Percentiles rank a stretch among this genome's conserved stretches.
phyloP scores from a whole-genome alignment of 2,113 vertebrate genomes.

The Strix uralensis region DNA sequence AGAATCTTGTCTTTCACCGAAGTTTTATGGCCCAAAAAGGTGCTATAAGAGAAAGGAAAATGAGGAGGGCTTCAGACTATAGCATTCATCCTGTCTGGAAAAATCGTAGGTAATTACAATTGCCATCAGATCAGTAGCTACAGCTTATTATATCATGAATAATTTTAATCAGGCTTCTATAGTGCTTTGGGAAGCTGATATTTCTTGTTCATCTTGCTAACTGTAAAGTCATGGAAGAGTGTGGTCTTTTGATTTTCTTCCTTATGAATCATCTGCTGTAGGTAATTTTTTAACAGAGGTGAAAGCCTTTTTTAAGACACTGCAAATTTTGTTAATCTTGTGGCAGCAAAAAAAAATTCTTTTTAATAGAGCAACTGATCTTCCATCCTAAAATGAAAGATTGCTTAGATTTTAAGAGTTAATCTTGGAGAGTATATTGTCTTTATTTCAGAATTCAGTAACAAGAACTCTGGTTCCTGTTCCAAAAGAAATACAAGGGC shows the following conservation, averaged over 20 bases:
- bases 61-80: not conserved
- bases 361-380: constrained; percentile 10
- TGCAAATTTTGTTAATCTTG: constrained; percentile 21
- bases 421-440: constrained; percentile 10
- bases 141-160: constrained; percentile 24
- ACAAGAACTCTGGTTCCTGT: not conserved
- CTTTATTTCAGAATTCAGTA: constrained; percentile 54
- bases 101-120: not conserved
- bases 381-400: constrained; percentile 34
- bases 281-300: constrained; percentile 9
- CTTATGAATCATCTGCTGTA: constrained; percentile 17
- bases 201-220: constrained; percentile 30
- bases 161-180: constrained; percentile 6
- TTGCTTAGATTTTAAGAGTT: constrained; percentile 47
- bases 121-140: constrained; percentile 11
- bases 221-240: not conserved
- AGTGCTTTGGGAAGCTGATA: constrained; percentile 7
- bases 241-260: constrained; percentile 19
- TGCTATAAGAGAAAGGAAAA: not conserved
- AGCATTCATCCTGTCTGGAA: not conserved
- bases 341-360: constrained; percentile 1
- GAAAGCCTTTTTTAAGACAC: constrained; percentile 2
- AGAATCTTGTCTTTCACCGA: not conserved
- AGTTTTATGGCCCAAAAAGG: not conserved
- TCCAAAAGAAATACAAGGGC: not conserved